Evolutionary conservation across 53 echinoderm and acorn worm species (phyloP).

Genomic region (Apostichopus leukothele): DNA sequence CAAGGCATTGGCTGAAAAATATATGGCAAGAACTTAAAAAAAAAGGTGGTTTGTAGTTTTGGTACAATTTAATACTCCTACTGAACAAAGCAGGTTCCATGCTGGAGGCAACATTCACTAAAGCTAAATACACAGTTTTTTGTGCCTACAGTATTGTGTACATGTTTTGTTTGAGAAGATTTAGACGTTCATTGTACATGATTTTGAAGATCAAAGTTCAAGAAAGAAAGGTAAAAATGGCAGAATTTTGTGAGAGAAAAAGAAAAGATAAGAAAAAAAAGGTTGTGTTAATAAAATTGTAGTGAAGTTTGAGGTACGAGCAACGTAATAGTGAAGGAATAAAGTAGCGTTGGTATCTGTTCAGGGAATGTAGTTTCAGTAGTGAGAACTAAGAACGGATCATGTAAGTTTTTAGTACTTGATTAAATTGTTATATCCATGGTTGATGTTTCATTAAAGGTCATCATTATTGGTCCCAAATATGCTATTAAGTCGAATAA

Average conservation of each 20-base stretch:
- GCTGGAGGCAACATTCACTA: conserved; percentile 10
- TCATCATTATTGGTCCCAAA: no score
- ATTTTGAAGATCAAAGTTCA: neutral
- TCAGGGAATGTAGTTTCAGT: no score
- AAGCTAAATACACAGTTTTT: neutral
- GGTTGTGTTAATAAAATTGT: neutral
- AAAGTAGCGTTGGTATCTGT: neutral
- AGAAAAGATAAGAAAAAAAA: neutral
- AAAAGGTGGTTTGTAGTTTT: no score
- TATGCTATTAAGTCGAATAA: no score
- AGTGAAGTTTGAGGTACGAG: neutral
- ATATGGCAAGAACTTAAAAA: no score
- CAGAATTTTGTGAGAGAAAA: conserved; percentile 4
- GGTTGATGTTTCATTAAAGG: no score
- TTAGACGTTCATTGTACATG: neutral
- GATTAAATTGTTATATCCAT: neutral
- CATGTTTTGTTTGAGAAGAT: neutral
- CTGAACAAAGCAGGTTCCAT: no score
- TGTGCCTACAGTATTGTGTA: conserved; percentile 6
- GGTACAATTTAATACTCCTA: no score
- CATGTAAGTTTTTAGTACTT: neutral
- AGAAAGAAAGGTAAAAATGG: neutral
- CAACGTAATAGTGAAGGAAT: neutral
- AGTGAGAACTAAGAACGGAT: no score
- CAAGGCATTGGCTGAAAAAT: no score